These are phyloP conservation scores for Pandemis heparana DNA, from an alignment of 2,888 invertebrate genomes.

Conservation along the genomic window DNA sequence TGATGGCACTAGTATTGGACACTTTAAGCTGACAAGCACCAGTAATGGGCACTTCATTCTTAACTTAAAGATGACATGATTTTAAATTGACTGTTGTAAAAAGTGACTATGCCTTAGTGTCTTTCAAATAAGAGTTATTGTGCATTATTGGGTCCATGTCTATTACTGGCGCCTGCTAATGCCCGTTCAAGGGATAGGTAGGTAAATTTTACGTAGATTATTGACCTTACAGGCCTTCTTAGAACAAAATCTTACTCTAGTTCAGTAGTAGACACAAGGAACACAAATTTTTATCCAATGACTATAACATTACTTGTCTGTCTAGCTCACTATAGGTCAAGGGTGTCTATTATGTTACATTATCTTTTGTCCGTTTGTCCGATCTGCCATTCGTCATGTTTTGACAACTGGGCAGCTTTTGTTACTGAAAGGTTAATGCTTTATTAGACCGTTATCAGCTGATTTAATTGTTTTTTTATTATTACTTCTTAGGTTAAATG, in stretches of 20 bases:
- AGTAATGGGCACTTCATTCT: no score
- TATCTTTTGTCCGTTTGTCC: constrained; percentile 43
- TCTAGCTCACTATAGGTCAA: constrained; percentile 43
- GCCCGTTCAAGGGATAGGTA: no score
- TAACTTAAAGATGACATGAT: no score
- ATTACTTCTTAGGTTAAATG: no score
- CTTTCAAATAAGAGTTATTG: no score
- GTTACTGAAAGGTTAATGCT: constrained; percentile 41
- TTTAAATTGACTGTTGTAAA: no score
- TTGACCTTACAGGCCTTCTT: background rate
- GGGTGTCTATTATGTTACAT: constrained; percentile 31
- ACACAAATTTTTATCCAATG: background rate
- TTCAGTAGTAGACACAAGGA: background rate
- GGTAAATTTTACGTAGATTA: no score
- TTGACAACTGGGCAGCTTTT: constrained; percentile 46
- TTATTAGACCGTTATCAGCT: constrained; percentile 33
- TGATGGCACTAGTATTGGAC: no score
- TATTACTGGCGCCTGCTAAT: no score
- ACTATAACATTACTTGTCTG: background rate
- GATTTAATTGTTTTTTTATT: constrained; percentile 24
- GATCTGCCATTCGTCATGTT: constrained; percentile 50
- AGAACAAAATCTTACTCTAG: background rate
- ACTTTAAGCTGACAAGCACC: no score
- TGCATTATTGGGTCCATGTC: no score
- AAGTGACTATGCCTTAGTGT: no score